Evolutionary conservation across 2,888 invertebrate genomes (phyloP).

Genomic region (Drosophila subsilvestris): DNA sequence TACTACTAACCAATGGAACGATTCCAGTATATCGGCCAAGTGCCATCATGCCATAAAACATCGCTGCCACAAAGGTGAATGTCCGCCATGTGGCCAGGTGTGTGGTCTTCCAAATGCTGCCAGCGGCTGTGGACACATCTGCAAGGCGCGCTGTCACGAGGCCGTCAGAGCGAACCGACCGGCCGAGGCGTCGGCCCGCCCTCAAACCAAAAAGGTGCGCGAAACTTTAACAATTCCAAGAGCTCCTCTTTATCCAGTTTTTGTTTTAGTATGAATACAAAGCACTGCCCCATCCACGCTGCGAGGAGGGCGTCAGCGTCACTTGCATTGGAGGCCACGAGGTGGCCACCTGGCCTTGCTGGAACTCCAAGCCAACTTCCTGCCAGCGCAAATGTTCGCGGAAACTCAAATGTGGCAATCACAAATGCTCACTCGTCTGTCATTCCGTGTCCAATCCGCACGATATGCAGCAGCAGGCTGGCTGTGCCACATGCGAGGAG

Average conservation of each 20-base stretch:
- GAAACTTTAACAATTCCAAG: not conserved
- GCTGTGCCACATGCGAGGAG: conserved; percentile 86
- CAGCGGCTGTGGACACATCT: conserved; percentile 86
- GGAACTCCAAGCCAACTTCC: conserved; percentile 88
- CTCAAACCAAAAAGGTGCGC: conserved; percentile 60
- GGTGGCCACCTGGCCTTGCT: conserved; percentile 88
- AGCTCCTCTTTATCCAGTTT: fast-evolving
- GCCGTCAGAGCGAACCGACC: conserved; percentile 86
- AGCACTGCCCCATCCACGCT: conserved; percentile 89
- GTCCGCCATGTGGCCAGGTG: conserved; percentile 91
- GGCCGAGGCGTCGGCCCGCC: conserved; percentile 10
- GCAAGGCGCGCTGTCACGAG: conserved; percentile 90
- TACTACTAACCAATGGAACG: not conserved
- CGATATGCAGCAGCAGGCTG: conserved; percentile 84
- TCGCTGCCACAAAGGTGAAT: conserved; percentile 92
- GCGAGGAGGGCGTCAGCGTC: conserved; percentile 88
- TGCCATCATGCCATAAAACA: conserved; percentile 94
- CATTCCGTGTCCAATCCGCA: conserved; percentile 87
- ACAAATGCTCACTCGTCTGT: conserved; percentile 89
- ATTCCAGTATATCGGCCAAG: conserved; percentile 87
- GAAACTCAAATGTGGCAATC: conserved; percentile 90
- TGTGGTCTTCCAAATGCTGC: conserved; percentile 86
- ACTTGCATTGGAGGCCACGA: conserved; percentile 91
- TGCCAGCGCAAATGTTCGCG: conserved; percentile 92
- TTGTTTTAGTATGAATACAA: conserved; percentile 84